Evolutionary conservation across 2,888 invertebrate genomes (phyloP).

Genomic region (Andrena haemorrhoa): DNA sequence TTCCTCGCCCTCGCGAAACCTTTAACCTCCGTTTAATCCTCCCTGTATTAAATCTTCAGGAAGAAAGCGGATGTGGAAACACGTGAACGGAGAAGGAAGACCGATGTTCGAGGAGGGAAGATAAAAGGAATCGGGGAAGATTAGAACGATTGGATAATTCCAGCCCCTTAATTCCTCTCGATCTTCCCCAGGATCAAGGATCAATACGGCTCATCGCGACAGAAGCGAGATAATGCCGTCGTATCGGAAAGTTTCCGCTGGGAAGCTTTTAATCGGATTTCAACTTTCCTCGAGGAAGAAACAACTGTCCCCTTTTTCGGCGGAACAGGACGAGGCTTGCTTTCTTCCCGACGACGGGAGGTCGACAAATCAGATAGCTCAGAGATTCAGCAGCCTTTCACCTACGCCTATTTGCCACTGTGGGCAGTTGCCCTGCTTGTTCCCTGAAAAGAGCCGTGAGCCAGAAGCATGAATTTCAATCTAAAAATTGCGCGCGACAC

Average conservation of each 20-base stretch:
- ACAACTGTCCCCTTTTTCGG: constrained; percentile 32
- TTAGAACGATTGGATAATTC: constrained; percentile 22
- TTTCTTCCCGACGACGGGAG: background rate
- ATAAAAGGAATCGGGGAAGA: background rate
- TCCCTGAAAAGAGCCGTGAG: too few species aligned
- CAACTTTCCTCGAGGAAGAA: constrained; percentile 37
- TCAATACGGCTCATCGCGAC: constrained; percentile 3
- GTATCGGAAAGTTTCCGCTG: constrained; percentile 9
- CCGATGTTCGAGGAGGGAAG: background rate
- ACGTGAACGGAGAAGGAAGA: background rate
- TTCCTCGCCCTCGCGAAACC: background rate
- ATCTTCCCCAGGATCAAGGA: constrained; percentile 40
- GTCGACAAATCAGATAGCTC: background rate
- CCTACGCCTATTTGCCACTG: too few species aligned
- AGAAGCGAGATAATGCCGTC: constrained; percentile 1
- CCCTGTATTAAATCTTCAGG: background rate
- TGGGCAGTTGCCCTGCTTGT: too few species aligned
- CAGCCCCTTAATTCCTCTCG: constrained; percentile 53
- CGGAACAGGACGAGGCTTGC: background rate
- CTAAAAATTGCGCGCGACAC: too few species aligned
- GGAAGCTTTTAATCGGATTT: constrained; percentile 55
- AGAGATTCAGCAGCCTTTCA: background rate
- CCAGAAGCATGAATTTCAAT: too few species aligned
- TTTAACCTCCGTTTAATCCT: constrained; percentile 44
- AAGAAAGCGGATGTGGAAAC: background rate